phyloP scores from a whole-genome alignment of 2,888 invertebrate genomes.

The Epinotia ramella region DNA sequence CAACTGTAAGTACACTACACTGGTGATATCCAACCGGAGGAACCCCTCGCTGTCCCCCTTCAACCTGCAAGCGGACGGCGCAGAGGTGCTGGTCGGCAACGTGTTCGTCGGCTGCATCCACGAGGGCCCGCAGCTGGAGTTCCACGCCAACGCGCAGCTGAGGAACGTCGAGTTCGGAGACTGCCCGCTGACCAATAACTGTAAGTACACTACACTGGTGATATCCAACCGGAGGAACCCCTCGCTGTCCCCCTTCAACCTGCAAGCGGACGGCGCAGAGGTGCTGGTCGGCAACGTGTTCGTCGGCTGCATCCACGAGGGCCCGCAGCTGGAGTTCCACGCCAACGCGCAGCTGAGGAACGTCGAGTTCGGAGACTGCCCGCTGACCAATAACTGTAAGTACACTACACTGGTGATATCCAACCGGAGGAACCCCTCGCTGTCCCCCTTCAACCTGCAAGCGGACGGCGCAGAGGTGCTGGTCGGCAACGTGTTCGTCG shows the following conservation, averaged over 20 bases:
- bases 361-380: constrained; percentile 91
- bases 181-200: constrained; percentile 91
- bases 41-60: constrained; percentile 89
- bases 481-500: constrained; percentile 92
- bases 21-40: neutral
- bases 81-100: constrained; percentile 91
- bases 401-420: constrained; percentile 44
- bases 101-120: constrained; percentile 93
- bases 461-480: constrained; percentile 90
- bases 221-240: constrained; percentile 68
- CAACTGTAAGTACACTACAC: constrained; percentile 86
- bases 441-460: constrained; percentile 89
- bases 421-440: constrained; percentile 80
- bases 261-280: constrained; percentile 89
- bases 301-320: constrained; percentile 93
- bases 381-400: constrained; percentile 90
- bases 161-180: constrained; percentile 90
- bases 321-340: constrained; percentile 93
- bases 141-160: constrained; percentile 87
- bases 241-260: constrained; percentile 89
- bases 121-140: constrained; percentile 94
- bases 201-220: constrained; percentile 79
- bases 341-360: constrained; percentile 87
- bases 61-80: constrained; percentile 89
- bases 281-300: constrained; percentile 92